These are phyloP conservation scores for Panthera uncia DNA, from an alignment of 2,113 vertebrate species.

Conservation along the genomic window DNA sequence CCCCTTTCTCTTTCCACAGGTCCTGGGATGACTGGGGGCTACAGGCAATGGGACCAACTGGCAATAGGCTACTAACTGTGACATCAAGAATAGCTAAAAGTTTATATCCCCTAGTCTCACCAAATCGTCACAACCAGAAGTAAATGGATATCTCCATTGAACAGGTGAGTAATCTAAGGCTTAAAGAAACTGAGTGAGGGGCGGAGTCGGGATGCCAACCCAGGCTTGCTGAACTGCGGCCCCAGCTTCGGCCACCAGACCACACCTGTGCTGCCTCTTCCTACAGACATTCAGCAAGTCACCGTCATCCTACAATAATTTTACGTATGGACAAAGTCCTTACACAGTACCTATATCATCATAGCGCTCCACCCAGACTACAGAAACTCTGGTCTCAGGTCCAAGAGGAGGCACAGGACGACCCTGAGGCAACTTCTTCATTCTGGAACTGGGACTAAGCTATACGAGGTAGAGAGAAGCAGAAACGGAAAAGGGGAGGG, in stretches of 20 bases:
- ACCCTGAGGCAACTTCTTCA: slow-evolving; percentile 92
- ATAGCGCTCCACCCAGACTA: slow-evolving; percentile 97
- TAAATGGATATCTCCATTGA: background rate
- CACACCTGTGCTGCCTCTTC: background rate
- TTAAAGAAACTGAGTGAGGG: background rate
- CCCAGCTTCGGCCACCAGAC: background rate
- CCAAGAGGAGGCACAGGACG: slow-evolving; percentile 93
- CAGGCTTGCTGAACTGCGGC: background rate
- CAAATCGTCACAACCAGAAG: background rate
- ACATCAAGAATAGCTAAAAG: background rate
- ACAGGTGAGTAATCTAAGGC: background rate
- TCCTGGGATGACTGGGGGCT: background rate
- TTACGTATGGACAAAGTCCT: background rate
- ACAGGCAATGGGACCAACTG: background rate
- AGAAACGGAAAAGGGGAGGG: background rate
- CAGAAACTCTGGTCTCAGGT: slow-evolving; percentile 96
- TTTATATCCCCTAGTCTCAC: background rate
- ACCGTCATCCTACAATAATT: background rate
- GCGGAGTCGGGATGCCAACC: background rate
- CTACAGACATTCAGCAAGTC: background rate
- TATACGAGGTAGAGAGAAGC: slow-evolving; percentile 72
- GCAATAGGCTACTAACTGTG: background rate
- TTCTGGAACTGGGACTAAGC: slow-evolving; percentile 93
- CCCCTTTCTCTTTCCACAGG: background rate
- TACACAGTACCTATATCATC: slow-evolving; percentile 93